Percentiles rank a stretch among this genome's conserved stretches.
Conservation (phyloP, 2,888 invertebrate species). For the Meiosimyza decipiens region DNA sequence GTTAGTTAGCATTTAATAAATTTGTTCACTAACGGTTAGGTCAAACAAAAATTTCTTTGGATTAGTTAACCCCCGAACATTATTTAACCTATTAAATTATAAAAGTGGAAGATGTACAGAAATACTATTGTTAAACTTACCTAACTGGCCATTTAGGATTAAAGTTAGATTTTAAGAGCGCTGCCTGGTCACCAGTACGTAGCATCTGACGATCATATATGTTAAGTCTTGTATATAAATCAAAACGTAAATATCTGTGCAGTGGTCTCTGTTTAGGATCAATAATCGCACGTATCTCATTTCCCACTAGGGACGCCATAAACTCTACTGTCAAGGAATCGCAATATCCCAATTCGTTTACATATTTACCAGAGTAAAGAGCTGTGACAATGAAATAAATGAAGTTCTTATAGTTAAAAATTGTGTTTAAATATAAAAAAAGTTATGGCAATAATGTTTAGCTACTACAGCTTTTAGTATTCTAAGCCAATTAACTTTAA, state of each 20-base stretch:
- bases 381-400: background rate
- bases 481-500: too few species aligned
- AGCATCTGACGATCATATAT: slow-evolving; percentile 46
- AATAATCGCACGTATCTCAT: slow-evolving; percentile 49
- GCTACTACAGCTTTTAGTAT: too few species aligned
- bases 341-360: slow-evolving; percentile 49
- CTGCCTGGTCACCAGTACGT: slow-evolving; percentile 37
- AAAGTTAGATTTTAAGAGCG: slow-evolving; percentile 46
- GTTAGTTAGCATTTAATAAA: too few species aligned
- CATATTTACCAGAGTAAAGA: slow-evolving; percentile 33
- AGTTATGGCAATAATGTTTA: too few species aligned
- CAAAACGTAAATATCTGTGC: slow-evolving; percentile 45
- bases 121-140: slow-evolving; percentile 39
- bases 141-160: slow-evolving; percentile 51
- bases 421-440: too few species aligned
- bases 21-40: too few species aligned
- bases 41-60: too few species aligned
- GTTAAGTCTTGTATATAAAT: slow-evolving; percentile 51
- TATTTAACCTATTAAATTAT: too few species aligned
- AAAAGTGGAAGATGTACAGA: too few species aligned
- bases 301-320: slow-evolving; percentile 48
- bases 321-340: slow-evolving; percentile 51
- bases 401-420: too few species aligned
- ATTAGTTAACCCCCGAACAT: too few species aligned
- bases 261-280: slow-evolving; percentile 39